Percentiles rank a stretch among this genome's conserved stretches.
phyloP scores from a whole-genome alignment of 1,140 invertebrate species.

The Hycleus phaleratus region DNA sequence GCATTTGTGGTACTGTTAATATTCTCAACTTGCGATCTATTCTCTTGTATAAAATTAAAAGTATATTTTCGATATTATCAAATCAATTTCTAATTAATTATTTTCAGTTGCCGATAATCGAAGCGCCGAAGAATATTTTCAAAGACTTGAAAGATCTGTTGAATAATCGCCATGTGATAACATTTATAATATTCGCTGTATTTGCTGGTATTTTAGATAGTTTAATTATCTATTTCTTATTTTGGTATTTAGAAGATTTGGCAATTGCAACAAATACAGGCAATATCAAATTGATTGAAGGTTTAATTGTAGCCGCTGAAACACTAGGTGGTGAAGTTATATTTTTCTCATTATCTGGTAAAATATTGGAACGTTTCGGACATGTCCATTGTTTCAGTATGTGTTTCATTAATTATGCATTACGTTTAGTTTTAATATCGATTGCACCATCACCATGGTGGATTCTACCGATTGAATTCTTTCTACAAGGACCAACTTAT shows the following conservation, averaged over 20 bases:
- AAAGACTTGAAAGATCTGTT: slow-evolving; percentile 53
- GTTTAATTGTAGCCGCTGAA: slow-evolving; percentile 63
- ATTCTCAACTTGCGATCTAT: slow-evolving; percentile 54
- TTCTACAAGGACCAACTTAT: slow-evolving; percentile 72
- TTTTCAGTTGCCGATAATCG: slow-evolving; percentile 57
- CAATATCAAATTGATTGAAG: slow-evolving; percentile 68
- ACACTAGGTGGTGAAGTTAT: slow-evolving; percentile 66
- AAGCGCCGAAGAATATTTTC: slow-evolving; percentile 54
- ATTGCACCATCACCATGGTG: slow-evolving; percentile 66
- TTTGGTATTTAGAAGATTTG: slow-evolving; percentile 71
- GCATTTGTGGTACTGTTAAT: slow-evolving; percentile 56
- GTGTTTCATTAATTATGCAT: slow-evolving; percentile 60
- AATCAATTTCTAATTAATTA: background rate
- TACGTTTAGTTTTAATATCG: slow-evolving; percentile 60
- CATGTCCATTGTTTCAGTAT: slow-evolving; percentile 63
- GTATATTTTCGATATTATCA: slow-evolving; percentile 35
- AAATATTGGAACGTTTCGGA: slow-evolving; percentile 61
- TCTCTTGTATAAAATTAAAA: slow-evolving; percentile 53
- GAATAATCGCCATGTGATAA: slow-evolving; percentile 51
- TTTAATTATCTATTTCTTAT: slow-evolving; percentile 70
- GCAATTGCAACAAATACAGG: slow-evolving; percentile 52
- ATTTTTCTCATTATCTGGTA: slow-evolving; percentile 64
- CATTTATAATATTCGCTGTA: slow-evolving; percentile 62
- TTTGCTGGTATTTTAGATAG: slow-evolving; percentile 66
- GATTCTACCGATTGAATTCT: slow-evolving; percentile 58